Evolutionary conservation across 1,140 invertebrate species (phyloP).

Genomic region (Cotesia glomerata): DNA sequence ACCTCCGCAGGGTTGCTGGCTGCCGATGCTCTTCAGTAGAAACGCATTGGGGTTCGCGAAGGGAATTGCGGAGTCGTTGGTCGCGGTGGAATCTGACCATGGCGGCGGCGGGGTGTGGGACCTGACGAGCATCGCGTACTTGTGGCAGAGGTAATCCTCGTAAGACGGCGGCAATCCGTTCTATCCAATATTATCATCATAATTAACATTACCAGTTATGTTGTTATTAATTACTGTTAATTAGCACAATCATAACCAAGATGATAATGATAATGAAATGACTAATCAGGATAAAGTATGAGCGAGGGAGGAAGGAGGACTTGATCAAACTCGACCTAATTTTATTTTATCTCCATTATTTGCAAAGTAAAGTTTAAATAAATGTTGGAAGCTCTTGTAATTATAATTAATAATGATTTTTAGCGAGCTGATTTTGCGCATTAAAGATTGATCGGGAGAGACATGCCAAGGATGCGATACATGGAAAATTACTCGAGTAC

Average conservation of each 20-base stretch:
- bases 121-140: constrained; percentile 52
- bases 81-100: constrained; percentile 52
- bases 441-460: too few species aligned
- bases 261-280: constrained; percentile 1
- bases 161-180: constrained; percentile 58
- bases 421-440: too few species aligned
- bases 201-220: too few species aligned
- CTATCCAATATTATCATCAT: constrained; percentile 34
- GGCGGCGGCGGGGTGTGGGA: constrained; percentile 60
- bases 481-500: neutral
- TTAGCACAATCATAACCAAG: neutral
- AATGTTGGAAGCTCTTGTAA: too few species aligned
- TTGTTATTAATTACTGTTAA: too few species aligned
- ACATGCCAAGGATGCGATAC: too few species aligned
- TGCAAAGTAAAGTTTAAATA: neutral
- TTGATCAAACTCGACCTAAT: neutral
- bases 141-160: constrained; percentile 57
- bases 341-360: neutral
- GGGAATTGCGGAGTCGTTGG: constrained; percentile 41
- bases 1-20: too few species aligned
- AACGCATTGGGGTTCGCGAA: too few species aligned
- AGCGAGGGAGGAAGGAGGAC: neutral
- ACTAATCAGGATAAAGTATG: neutral
- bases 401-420: too few species aligned
- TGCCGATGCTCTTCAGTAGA: too few species aligned